These are phyloP conservation scores for Leptodactylus fallax DNA, from an alignment of 2,797 vertebrate genomes.

Conservation along the genomic window DNA sequence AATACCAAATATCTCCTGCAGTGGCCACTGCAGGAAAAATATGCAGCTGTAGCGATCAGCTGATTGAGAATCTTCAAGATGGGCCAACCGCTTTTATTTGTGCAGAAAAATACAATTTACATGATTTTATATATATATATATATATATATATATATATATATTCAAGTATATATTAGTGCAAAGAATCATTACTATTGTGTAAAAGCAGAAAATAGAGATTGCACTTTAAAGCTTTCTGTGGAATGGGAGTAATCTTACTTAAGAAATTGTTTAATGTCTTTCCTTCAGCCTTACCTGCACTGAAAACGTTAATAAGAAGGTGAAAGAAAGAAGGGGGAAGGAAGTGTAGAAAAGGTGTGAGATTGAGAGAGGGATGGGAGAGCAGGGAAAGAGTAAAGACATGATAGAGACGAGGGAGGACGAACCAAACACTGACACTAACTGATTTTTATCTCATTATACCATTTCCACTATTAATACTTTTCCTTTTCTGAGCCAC, in stretches of 20 bases:
- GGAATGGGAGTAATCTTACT: too few species aligned
- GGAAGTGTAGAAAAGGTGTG: slow-evolving; percentile 15
- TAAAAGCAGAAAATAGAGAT: background rate
- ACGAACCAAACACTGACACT: slow-evolving; percentile 41
- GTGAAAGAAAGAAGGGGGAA: background rate
- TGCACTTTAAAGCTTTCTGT: background rate
- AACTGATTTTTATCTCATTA: slow-evolving; percentile 59
- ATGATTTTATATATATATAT: too few species aligned
- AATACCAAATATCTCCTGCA: too few species aligned
- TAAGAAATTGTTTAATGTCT: background rate
- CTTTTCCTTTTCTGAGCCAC: slow-evolving; percentile 18
- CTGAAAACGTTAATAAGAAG: slow-evolving; percentile 31
- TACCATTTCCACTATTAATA: slow-evolving; percentile 45
- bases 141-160: too few species aligned
- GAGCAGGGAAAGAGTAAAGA: background rate
- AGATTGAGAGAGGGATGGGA: background rate
- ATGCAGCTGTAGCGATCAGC: too few species aligned
- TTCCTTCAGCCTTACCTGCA: background rate
- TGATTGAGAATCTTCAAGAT: too few species aligned
- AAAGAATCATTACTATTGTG: background rate
- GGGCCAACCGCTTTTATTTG: too few species aligned
- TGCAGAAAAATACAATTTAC: too few species aligned
- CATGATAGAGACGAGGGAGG: slow-evolving; percentile 3
- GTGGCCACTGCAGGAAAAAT: too few species aligned
- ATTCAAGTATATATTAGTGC: too few species aligned